Conservation (phyloP, 2,113 vertebrate genomes). For the Hiodon alosoides region DNA sequence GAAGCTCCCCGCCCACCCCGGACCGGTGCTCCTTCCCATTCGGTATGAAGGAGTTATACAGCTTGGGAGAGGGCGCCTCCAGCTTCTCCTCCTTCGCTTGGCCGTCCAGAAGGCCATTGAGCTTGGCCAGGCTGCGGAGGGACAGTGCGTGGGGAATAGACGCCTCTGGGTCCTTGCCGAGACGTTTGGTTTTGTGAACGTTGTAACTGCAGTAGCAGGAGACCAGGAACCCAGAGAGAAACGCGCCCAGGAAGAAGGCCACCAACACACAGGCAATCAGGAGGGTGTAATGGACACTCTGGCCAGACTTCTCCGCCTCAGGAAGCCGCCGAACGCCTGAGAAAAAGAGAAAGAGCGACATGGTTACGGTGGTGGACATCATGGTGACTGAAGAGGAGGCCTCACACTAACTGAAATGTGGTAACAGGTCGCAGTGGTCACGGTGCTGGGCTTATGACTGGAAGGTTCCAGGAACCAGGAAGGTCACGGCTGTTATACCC, state of each 20-base stretch:
- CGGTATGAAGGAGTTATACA: conserved; percentile 70
- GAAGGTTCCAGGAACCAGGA: no score
- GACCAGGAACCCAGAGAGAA: conserved; percentile 69
- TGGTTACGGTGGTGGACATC: no score
- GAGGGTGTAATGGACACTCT: conserved; percentile 65
- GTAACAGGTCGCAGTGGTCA: no score
- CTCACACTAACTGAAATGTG: no score
- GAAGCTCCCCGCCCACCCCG: neutral
- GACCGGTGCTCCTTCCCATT: conserved; percentile 42
- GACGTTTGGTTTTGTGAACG: conserved; percentile 39
- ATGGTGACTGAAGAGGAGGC: neutral
- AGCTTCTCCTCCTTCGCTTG: conserved; percentile 60
- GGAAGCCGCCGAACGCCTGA: conserved; percentile 55
- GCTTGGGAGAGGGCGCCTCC: conserved; percentile 46
- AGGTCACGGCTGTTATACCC: no score
- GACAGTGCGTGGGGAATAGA: conserved; percentile 67
- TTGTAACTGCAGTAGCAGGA: conserved; percentile 72
- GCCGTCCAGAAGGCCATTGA: conserved; percentile 63
- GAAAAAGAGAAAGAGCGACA: neutral
- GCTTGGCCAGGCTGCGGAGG: conserved; percentile 68
- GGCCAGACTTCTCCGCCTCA: conserved; percentile 23
- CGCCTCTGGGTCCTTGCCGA: conserved; percentile 62
- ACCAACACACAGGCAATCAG: conserved; percentile 66
- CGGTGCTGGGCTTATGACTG: no score
- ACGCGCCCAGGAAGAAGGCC: conserved; percentile 72